phyloP scores from a whole-genome alignment of 2,113 vertebrate species.

The Poeciliopsis prolifica region DNA sequence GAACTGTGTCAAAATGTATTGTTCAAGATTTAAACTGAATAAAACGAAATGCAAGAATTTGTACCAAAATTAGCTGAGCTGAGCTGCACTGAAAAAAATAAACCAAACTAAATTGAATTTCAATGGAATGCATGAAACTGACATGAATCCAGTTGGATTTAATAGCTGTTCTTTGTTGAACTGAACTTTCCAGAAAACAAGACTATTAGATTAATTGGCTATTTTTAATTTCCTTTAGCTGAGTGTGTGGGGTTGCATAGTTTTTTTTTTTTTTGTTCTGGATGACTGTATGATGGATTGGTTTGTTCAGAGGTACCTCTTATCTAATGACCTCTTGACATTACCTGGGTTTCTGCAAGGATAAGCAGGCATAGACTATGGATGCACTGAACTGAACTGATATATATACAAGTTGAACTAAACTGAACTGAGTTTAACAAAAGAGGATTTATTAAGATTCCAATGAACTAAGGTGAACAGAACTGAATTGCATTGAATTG shows the following conservation, averaged over 20 bases:
- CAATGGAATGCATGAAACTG: no score
- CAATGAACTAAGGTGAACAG: neutral
- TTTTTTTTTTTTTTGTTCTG: neutral
- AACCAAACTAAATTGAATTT: no score
- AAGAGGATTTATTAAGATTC: neutral
- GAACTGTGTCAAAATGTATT: no score
- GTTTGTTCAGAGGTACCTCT: no score
- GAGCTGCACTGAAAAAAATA: no score
- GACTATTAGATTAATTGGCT: no score
- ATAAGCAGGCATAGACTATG: neutral
- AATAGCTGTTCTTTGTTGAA: no score
- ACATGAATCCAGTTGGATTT: no score
- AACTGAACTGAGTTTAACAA: neutral
- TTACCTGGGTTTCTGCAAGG: neutral
- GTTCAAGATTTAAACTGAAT: no score
- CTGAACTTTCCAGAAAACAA: no score
- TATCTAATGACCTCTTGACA: neutral
- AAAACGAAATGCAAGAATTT: no score
- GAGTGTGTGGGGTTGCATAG: neutral
- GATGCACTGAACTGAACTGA: neutral
- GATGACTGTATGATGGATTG: neutral
- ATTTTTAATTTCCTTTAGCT: neutral
- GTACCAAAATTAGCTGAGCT: no score
- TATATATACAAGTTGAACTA: neutral
- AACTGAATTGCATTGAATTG: neutral